Evolutionary conservation across 2,888 invertebrate species (phyloP).

Genomic region (Dicranocentrus wangi): DNA sequence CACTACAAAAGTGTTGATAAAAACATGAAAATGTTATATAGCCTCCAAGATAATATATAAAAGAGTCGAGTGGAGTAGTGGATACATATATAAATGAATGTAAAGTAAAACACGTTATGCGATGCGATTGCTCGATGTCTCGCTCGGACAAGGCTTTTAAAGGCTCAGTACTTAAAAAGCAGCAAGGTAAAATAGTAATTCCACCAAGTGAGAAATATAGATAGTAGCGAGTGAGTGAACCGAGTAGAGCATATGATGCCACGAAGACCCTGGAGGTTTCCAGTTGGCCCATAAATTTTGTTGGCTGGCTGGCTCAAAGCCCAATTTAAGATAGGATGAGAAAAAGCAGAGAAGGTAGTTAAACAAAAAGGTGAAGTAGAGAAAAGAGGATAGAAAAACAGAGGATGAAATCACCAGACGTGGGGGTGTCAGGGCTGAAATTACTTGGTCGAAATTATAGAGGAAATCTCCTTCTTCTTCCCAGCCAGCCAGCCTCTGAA

Average conservation of each 20-base stretch:
- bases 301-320: conserved; percentile 63
- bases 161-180: conserved; percentile 7
- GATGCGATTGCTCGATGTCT: too few relatives aligned
- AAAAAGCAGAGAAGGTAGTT: conserved; percentile 58
- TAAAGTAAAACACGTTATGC: too few relatives aligned
- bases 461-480: conserved; percentile 52
- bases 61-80: too few relatives aligned
- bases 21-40: too few relatives aligned
- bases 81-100: too few relatives aligned
- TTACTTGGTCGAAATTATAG: conserved; percentile 66
- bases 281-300: conserved; percentile 65
- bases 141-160: not conserved
- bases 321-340: conserved; percentile 59
- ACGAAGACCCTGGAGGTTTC: conserved; percentile 61
- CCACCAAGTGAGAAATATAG: conserved; percentile 47
- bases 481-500: too few relatives aligned
- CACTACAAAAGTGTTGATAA: too few relatives aligned
- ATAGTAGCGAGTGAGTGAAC: conserved; percentile 52
- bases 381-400: conserved; percentile 42
- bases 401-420: conserved; percentile 63
- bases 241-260: conserved; percentile 62
- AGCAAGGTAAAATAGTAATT: conserved; percentile 19
- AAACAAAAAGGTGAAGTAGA: conserved; percentile 56
- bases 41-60: too few relatives aligned
- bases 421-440: conserved; percentile 65